These are phyloP conservation scores for Caranx ignobilis DNA, from an alignment of 2,113 vertebrate genomes.

Conservation along the genomic window DNA sequence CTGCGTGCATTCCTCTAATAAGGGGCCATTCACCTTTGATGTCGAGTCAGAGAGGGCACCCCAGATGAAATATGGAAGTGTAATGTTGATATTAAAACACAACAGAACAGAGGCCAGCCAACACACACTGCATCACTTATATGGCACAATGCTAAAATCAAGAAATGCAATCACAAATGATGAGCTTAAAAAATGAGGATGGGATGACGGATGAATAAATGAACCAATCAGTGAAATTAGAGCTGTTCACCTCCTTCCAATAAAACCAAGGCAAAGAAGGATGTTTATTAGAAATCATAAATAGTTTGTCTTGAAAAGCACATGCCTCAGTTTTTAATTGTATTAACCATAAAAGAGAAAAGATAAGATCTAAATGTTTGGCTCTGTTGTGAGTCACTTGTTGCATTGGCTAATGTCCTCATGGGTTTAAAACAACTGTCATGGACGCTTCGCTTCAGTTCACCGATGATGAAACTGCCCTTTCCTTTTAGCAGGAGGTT, in stretches of 20 bases:
- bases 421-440: neutral
- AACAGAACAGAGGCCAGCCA: neutral
- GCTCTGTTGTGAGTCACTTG: neutral
- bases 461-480: neutral
- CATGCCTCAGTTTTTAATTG: neutral
- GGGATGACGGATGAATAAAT: conserved; percentile 8
- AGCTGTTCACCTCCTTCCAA: conserved; percentile 7
- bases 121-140: conserved; percentile 1
- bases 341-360: neutral
- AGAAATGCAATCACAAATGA: neutral
- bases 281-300: conserved; percentile 1
- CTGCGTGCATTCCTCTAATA: neutral
- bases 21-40: neutral
- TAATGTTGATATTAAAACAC: neutral
- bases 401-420: neutral
- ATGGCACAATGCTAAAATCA: conserved; percentile 20
- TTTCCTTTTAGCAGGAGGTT: neutral
- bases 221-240: neutral
- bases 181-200: neutral
- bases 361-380: neutral
- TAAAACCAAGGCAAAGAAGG: neutral
- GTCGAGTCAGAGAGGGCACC: neutral
- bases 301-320: neutral
- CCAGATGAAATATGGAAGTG: neutral
- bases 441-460: neutral